Base-by-base conservation (phyloP, 1,140 invertebrate species). In the Drosophila malerkotliana region DNA sequence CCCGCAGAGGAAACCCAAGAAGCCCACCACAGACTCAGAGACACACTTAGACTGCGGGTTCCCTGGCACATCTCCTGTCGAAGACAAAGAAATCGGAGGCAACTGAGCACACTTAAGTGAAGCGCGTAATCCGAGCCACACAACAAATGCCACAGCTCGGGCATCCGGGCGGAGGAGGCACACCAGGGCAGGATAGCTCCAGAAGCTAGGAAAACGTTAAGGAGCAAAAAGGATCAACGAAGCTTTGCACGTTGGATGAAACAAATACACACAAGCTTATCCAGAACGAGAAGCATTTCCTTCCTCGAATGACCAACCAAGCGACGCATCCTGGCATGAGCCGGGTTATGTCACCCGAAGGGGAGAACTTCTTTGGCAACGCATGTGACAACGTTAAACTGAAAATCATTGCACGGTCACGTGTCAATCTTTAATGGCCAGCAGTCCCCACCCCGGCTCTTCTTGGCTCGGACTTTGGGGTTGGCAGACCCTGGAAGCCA, bases 371-470 rank as follows among this genome's bases (percentile, higher is more conserved):
- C 47, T 32, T 24, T 18, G 48, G 44, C 45, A 48, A 53, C 53
- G 68, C 80, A 84, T 90, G 88, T 90, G 83, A 88, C 88, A 82
- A 77, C 61, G 78, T 79, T 88, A 90, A 90, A 79, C 83, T 90
- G 69, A 52, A 90, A 90, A 90, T 90, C 88, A 90, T 90, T 90
- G 88, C 88, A 90, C 83, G 88, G 88, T 90, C 88, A 90, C 88
- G 88, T 90, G 88, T 88, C 88, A 88, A 90, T 90, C 83, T 79
- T 72, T 90, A 90, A 87, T 90, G 77, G 60, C 63, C 41, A 45
- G 44, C 9, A 10, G 15, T 21, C 3, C 41, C 62, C 53, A 8
- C 6, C 39, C 53, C 15, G 9, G 26, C 57, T 37, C 21, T 5
- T n/a, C 10, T 37, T 37, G 24, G 24, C 21, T 44, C 44, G 45